Evolutionary conservation across 1,140 invertebrate species (phyloP).

Genomic region (Solen grandis): DNA sequence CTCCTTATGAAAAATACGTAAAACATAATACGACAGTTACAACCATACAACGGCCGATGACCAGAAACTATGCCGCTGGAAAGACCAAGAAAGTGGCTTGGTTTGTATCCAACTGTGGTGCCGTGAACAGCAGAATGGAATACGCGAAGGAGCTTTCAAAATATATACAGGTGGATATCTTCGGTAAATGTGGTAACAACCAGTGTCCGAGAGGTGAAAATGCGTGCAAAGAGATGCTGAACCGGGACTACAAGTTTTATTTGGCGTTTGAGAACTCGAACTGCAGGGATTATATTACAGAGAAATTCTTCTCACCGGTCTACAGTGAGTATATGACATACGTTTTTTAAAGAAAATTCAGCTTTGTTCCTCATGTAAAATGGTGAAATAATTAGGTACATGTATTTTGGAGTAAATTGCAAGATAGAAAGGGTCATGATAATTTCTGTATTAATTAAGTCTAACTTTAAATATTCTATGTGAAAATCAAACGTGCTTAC

Average conservation of each 20-base stretch:
- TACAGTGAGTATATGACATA: conserved; percentile 82
- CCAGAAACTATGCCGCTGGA: conserved; percentile 74
- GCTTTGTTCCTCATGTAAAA: no score
- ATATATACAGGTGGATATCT: conserved; percentile 85
- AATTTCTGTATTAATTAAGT: no score
- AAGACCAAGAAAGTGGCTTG: conserved; percentile 80
- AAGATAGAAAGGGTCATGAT: no score
- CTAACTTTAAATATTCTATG: no score
- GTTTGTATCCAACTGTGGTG: conserved; percentile 84
- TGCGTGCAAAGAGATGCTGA: conserved; percentile 95
- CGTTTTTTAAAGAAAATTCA: no score
- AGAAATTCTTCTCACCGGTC: conserved; percentile 82
- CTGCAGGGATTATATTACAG: conserved; percentile 82
- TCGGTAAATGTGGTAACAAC: conserved; percentile 84
- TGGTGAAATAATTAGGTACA: no score
- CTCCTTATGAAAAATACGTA: conserved; percentile 94
- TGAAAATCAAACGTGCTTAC: no score
- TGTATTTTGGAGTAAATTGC: no score
- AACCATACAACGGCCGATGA: conserved; percentile 54
- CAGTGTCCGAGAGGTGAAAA: conserved; percentile 84
- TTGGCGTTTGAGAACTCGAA: conserved; percentile 89
- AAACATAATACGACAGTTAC: conserved; percentile 20
- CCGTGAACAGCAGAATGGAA: conserved; percentile 82
- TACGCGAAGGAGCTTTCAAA: conserved; percentile 84
- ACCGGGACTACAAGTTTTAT: conserved; percentile 98